Base-by-base conservation (phyloP, 2,113 vertebrate genomes). In the Hippocampus abdominalis region DNA sequence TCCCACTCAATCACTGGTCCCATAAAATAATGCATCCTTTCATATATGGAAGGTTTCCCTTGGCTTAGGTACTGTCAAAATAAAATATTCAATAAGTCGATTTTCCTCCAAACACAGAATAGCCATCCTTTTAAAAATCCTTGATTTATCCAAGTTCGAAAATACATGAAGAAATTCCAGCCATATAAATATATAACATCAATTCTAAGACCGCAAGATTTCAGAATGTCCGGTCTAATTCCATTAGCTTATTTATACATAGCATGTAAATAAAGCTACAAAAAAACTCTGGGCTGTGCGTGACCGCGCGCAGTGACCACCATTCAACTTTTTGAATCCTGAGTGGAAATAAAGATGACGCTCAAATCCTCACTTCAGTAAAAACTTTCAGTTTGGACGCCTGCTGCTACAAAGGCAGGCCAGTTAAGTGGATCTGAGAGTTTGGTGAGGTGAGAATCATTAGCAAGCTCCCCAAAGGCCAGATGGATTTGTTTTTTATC, bases 401-500 rank as follows among this genome's bases (percentile, higher is more conserved):
- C 64, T 29, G 57, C 68, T 74, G 59, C 66, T 64, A 73, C 74
- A 59, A 29, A n/a, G 51, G 23, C 10, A 71, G 70, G 66, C 56
- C 29, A 62, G 1, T 40, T 10, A 63, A 76, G 68, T 64, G 70
- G 77, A 81, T 75, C 79, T 12, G 18, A 64, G 66, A 79, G 66
- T 65, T 56, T 40, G 4, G 4, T 39, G 71, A 27, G 68, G 60
- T 65, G 66, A 66, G 68, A 81, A 82, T 81, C 74, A 81, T 82
- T 68, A 79, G 68, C 73, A 79, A 75, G 75, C 76, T 79, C 76
- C 80, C 79, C 70, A 70, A 77, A 80, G 81, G 70, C 79, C 84
- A 81, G 85, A 83, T 83, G 81, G 83, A 89, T 88, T 83, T 73
- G 81, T 87, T 89, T 85, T 63, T 77, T 76, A 72, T 72, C 27